phyloP scores from a whole-genome alignment of 2,113 vertebrate genomes.

The Aldabrachelys gigantea region DNA sequence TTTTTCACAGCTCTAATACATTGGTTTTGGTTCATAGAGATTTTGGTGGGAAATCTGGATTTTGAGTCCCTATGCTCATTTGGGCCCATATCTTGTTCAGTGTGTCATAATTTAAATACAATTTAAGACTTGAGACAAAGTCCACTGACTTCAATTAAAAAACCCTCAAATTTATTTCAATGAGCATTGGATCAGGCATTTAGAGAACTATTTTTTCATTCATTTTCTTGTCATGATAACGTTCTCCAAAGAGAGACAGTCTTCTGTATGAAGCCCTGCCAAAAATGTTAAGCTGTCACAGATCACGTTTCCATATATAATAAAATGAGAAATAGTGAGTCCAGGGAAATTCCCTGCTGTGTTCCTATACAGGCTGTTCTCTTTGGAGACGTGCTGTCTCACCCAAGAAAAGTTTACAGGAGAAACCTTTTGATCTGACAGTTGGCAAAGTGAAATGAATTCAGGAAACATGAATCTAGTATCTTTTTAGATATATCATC shows the following conservation, averaged over 20 bases:
- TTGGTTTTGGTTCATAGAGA: not conserved
- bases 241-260: not conserved
- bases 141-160: not conserved
- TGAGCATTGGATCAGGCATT: not conserved
- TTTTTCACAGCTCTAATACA: not conserved
- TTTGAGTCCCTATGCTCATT: not conserved
- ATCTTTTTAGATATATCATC: not conserved
- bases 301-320: not conserved
- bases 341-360: not conserved
- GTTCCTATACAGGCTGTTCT: not conserved
- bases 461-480: not conserved
- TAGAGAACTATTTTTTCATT: not conserved
- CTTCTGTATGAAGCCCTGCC: not conserved
- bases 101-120: not conserved
- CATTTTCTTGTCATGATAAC: not conserved
- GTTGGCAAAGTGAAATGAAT: not conserved
- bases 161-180: not conserved
- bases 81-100: not conserved
- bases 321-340: not conserved
- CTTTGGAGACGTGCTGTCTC: not conserved
- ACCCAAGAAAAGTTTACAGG: not conserved
- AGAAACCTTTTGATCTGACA: not conserved
- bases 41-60: not conserved
- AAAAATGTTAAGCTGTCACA: not conserved
- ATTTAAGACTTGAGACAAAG: not conserved